Evolutionary conservation across 2,113 vertebrate species (phyloP).

Genomic region (Coregonus clupeaformis): DNA sequence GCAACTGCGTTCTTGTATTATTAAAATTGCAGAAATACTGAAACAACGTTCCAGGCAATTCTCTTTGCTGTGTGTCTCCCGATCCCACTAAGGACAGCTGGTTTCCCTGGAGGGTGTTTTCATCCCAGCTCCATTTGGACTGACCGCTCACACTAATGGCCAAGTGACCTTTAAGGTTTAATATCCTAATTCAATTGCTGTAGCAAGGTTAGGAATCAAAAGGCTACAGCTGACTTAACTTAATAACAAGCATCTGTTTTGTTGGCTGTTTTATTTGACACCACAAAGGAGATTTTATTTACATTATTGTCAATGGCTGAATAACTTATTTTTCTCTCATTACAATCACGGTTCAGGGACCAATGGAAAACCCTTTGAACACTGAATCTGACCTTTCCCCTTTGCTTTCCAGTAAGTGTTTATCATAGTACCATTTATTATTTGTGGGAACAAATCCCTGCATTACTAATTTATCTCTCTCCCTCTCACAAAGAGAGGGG

Average conservation of each 20-base stretch:
- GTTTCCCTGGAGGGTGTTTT: background rate
- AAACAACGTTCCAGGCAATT: no score
- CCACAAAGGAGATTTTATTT: no score
- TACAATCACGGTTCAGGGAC: no score
- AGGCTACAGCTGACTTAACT: constrained; percentile 26
- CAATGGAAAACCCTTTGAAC: no score
- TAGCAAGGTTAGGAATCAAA: constrained; percentile 16
- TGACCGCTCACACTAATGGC: constrained; percentile 40
- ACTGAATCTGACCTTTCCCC: no score
- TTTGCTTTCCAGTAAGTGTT: no score
- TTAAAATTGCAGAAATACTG: no score
- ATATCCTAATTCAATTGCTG: constrained; percentile 58
- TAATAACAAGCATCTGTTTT: constrained; percentile 29
- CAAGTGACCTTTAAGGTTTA: constrained; percentile 65
- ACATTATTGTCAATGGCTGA: no score
- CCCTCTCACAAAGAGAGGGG: background rate
- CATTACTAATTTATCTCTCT: background rate
- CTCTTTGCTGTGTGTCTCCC: no score
- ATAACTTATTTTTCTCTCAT: no score
- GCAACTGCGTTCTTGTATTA: no score
- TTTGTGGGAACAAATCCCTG: background rate
- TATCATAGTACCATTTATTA: background rate
- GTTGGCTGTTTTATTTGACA: background rate
- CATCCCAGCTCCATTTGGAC: background rate
- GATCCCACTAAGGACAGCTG: background rate